Base-by-base conservation (phyloP, 1,140 invertebrate species). In the Pemphigus obesinymphae region DNA sequence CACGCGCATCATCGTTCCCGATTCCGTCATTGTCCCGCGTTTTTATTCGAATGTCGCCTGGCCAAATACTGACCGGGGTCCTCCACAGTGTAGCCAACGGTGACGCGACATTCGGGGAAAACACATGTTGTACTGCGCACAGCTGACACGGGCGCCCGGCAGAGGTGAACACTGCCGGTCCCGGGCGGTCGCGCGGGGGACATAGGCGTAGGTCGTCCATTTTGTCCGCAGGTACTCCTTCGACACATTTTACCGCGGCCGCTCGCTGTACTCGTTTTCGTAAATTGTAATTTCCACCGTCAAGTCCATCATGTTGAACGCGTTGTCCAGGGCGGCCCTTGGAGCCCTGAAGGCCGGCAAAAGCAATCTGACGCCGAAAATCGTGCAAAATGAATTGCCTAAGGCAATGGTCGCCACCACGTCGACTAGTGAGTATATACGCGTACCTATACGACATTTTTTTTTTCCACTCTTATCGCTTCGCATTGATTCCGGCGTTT, bases 291-390 rank as follows among this genome's bases (percentile, higher is more conserved):
- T 55, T 76, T 55, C n/a, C 4, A 8, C n/a, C 50, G 15, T 26
- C 34, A 0, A 5, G 4, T n/a, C 20, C 86, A 90, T 89, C 88
- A 92, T 92, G 90, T 90, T 92, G 88, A 90, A 89, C 84, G 90
- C 88, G 84, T 88, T 91, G 83, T 88, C 89, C 84, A 89, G 89
- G 86, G 89, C 89, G 84, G 89, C 90, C 86, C 86, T 88, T 84
- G 89, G 90, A 82, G 89, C 89, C 85, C 86, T 91, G 76, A 90
- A 89, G 87, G 88, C 88, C 83, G 88, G 89, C 82, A 92, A 91
- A 87, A 88, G 89, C 53, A 85, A 87, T 68, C 84, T 91, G 85
- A 86, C 86, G 72, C 84, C 88, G 34, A 86, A 87, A 84, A 85
- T 87, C 82, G 83, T 90, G 45, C 88, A 89, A 84, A 89, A 89